Percentiles rank a stretch among this genome's conserved stretches.
Evolutionary conservation across 2,113 vertebrate genomes (phyloP).

Genomic region (Catharus fuscescens): DNA sequence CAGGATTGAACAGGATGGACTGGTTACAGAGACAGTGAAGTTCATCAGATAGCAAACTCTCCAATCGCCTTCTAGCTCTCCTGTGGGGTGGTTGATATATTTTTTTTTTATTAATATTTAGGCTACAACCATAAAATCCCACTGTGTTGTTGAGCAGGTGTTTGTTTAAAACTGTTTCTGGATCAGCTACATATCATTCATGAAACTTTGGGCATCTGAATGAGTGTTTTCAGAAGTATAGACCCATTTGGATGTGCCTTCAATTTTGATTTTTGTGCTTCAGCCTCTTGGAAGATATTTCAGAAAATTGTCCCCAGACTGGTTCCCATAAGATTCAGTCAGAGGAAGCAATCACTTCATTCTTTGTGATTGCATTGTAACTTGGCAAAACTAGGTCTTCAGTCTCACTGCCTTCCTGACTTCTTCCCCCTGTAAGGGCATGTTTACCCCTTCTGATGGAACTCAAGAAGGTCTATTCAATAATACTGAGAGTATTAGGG

Average conservation of each 20-base stretch:
- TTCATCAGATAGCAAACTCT: slow-evolving; percentile 34
- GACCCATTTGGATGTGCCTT: background rate
- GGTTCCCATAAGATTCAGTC: background rate
- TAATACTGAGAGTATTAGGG: background rate
- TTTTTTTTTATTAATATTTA: slow-evolving; percentile 27
- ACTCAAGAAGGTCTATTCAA: background rate
- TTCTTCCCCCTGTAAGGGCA: background rate
- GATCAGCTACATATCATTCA: background rate
- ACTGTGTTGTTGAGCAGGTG: background rate
- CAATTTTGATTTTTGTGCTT: background rate
- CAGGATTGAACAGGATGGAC: slow-evolving; percentile 21
- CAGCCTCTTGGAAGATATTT: background rate
- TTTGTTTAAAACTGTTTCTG: background rate
- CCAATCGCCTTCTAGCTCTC: background rate
- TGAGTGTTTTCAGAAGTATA: background rate
- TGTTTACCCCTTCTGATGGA: background rate
- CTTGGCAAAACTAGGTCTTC: background rate
- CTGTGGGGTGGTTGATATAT: background rate
- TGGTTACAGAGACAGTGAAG: slow-evolving; percentile 6
- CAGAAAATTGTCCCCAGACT: background rate
- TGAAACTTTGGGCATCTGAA: background rate
- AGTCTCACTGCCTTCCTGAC: background rate
- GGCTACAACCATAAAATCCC: background rate
- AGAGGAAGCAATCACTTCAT: background rate
- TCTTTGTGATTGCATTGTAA: background rate